phyloP scores from a whole-genome alignment of 2,888 invertebrate species.

The Heteromyza rotundicornis region DNA sequence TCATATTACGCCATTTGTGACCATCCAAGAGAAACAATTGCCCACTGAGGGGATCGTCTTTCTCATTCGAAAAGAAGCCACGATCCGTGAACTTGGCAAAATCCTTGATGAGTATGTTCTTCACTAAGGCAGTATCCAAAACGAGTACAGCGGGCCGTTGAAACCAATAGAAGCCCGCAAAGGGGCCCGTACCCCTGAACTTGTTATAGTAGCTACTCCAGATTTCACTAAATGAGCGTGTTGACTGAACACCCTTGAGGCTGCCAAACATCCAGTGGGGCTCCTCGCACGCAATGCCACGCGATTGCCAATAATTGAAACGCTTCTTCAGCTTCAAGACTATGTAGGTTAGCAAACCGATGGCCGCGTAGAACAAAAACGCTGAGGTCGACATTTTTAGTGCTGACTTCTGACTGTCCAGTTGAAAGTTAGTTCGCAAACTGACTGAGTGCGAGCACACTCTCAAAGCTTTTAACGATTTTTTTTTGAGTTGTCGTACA shows the following conservation, averaged over 20 bases:
- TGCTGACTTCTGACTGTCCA: neutral
- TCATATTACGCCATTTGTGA: conserved; percentile 56
- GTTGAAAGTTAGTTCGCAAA: neutral
- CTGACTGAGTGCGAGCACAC: neutral
- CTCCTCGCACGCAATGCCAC: conserved; percentile 9
- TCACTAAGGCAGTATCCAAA: conserved; percentile 35
- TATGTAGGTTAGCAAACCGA: neutral
- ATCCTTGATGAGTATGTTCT: conserved; percentile 36
- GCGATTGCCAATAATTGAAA: conserved; percentile 15
- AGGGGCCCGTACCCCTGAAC: conserved; percentile 33
- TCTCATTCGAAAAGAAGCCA: conserved; percentile 42
- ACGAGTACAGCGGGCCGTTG: conserved; percentile 30
- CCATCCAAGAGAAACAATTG: conserved; percentile 51
- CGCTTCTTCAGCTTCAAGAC: neutral
- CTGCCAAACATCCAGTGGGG: conserved; percentile 23
- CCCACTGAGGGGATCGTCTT: conserved; percentile 48
- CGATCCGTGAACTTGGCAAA: conserved; percentile 42
- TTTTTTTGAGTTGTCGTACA: no score
- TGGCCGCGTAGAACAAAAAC: neutral
- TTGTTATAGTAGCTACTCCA: conserved; percentile 31
- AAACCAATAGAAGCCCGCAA: conserved; percentile 40
- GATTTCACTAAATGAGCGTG: conserved; percentile 22
- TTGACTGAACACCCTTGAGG: conserved; percentile 24
- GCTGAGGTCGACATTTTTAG: conserved; percentile 11
- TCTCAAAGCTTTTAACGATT: neutral